A percentile compares a stretch with the other conserved stretches of the same genome.
phyloP scores from a whole-genome alignment of 2,797 vertebrate species.

The Phalloptychus januarius region DNA sequence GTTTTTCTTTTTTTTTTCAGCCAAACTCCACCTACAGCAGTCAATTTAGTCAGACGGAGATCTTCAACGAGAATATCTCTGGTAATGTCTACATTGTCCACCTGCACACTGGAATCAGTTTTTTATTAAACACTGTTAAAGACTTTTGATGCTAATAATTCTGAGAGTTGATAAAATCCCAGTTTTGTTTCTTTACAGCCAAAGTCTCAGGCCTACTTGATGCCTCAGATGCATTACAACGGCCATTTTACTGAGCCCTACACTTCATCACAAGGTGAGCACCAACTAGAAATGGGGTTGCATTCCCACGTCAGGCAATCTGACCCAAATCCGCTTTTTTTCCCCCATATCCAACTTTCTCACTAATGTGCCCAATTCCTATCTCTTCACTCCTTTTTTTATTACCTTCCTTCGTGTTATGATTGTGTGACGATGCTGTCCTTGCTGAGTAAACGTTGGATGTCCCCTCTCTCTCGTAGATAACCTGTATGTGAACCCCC shows the following conservation, averaged over 20 bases:
- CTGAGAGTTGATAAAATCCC: constrained; percentile 38
- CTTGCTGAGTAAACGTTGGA: background rate
- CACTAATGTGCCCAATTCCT: no score
- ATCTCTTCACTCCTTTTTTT: no score
- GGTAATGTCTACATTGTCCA: constrained; percentile 80
- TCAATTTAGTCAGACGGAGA: constrained; percentile 90
- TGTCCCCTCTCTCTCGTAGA: constrained; percentile 76
- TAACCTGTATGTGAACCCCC: constrained; percentile 94
- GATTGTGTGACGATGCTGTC: no score
- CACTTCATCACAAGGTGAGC: constrained; percentile 93
- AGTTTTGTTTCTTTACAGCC: constrained; percentile 79
- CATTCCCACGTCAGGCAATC: no score
- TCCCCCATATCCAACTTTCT: no score
- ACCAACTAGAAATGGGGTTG: background rate
- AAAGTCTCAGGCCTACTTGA: constrained; percentile 92
- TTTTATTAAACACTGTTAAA: background rate
- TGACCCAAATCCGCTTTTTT: no score
- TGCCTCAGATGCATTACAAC: constrained; percentile 95
- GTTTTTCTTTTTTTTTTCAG: constrained; percentile 65
- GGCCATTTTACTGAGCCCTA: constrained; percentile 94
- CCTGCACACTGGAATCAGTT: no score
- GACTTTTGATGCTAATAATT: background rate
- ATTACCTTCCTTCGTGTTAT: no score
- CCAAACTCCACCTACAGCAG: constrained; percentile 87
- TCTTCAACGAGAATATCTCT: constrained; percentile 93